Percentiles rank a stretch among this genome's conserved stretches.
These are phyloP conservation scores for Bombylius major DNA, from an alignment of 2,888 invertebrate genomes.

Conservation along the genomic window DNA sequence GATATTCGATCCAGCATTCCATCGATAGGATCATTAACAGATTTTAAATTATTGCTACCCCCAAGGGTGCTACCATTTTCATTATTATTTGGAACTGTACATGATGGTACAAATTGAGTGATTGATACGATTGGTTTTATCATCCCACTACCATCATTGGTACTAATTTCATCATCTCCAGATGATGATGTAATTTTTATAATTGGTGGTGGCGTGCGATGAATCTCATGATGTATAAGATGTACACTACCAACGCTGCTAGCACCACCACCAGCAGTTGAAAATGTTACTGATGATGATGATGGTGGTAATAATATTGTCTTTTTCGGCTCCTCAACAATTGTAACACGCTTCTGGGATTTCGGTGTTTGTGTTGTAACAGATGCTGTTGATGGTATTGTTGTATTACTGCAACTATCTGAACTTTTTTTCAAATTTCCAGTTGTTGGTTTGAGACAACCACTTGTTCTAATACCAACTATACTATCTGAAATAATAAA, in stretches of 20 bases:
- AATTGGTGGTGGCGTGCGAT: slow-evolving; percentile 17
- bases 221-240: slow-evolving; percentile 2
- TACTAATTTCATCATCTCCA: slow-evolving; percentile 9
- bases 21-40: slow-evolving; percentile 31
- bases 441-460: slow-evolving; percentile 17
- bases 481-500: slow-evolving; percentile 27
- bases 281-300: slow-evolving; percentile 17
- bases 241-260: neutral
- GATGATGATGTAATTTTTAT: slow-evolving; percentile 19
- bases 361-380: slow-evolving; percentile 29
- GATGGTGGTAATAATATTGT: slow-evolving; percentile 19
- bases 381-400: slow-evolving; percentile 18
- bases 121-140: slow-evolving; percentile 15
- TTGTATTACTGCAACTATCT: neutral
- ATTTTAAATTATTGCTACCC: slow-evolving; percentile 4
- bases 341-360: slow-evolving; percentile 34
- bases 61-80: neutral
- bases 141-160: slow-evolving; percentile 14
- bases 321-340: slow-evolving; percentile 30
- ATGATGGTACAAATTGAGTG: slow-evolving; percentile 2
- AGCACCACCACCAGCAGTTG: neutral
- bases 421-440: neutral
- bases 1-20: slow-evolving; percentile 69
- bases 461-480: slow-evolving; percentile 31
- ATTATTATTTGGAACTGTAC: slow-evolving; percentile 4